Conservation (phyloP, 23 tunicate species). For the Halocynthia roretzi region DNA sequence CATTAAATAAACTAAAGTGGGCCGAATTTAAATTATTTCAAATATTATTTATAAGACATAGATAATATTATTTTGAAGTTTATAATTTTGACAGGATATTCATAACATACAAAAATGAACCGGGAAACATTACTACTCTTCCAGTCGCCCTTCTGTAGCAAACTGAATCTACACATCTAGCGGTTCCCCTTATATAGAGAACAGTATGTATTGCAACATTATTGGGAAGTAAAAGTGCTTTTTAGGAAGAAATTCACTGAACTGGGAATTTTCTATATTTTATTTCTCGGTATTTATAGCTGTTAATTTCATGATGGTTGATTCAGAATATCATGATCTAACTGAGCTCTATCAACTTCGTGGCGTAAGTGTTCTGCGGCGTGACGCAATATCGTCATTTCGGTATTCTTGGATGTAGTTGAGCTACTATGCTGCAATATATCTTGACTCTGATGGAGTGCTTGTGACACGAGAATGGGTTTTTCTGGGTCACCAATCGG, state of each 20-base stretch:
- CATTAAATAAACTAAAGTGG: too few species aligned
- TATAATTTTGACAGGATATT: too few species aligned
- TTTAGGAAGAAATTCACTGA: background rate
- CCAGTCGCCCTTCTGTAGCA: too few species aligned
- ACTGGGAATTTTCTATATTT: background rate
- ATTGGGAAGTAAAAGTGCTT: background rate
- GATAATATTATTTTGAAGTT: too few species aligned
- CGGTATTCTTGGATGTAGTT: background rate
- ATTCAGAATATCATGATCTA: slow-evolving; percentile 44
- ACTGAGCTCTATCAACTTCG: slow-evolving; percentile 66
- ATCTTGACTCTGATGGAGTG: background rate
- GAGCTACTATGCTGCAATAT: background rate
- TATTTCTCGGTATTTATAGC: background rate
- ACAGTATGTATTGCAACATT: background rate
- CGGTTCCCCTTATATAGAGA: too few species aligned
- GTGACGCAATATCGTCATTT: slow-evolving; percentile 9
- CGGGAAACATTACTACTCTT: too few species aligned
- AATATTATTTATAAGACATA: too few species aligned
- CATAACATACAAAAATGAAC: too few species aligned
- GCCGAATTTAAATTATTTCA: too few species aligned
- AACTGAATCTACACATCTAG: too few species aligned
- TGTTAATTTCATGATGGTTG: background rate
- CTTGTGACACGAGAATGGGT: background rate
- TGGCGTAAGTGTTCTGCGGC: slow-evolving; percentile 54
- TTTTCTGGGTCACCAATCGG: background rate